phyloP scores from a whole-genome alignment of 2,113 vertebrate species.

The Nothocercus nigrocapillus region DNA sequence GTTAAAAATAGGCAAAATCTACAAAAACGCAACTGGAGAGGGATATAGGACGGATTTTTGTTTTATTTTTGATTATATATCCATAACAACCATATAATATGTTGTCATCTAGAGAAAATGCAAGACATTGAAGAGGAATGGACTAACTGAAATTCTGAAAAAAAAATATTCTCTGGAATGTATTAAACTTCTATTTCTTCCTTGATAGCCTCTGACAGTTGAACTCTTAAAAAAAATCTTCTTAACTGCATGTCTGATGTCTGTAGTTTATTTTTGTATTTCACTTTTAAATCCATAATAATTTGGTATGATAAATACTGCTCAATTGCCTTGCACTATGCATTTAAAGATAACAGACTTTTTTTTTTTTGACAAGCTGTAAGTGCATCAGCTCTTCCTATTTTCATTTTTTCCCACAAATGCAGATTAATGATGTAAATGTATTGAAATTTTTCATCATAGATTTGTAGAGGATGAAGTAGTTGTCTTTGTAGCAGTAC shows the following conservation, averaged over 20 bases:
- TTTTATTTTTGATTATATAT: background rate
- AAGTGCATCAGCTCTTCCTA: background rate
- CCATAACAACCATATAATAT: background rate
- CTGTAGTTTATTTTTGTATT: background rate
- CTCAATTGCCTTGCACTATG: background rate
- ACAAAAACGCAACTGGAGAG: background rate
- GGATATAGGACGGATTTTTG: background rate
- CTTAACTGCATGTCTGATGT: background rate
- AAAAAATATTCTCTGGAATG: background rate
- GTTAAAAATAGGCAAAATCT: background rate
- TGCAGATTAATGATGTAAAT: background rate
- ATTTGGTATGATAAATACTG: background rate
- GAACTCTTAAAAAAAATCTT: background rate
- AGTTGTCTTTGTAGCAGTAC: fast-evolving
- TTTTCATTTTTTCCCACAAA: background rate
- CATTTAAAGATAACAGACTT: background rate
- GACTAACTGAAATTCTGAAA: background rate
- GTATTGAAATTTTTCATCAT: background rate
- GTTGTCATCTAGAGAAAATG: background rate
- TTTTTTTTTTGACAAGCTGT: background rate
- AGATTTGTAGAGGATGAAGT: background rate
- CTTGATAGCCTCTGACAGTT: background rate
- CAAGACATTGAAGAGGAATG: background rate
- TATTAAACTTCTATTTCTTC: background rate
- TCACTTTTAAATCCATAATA: background rate